Percentiles rank a stretch among this genome's conserved stretches.
phyloP scores from a whole-genome alignment of 2,797 vertebrate species.

The Sebastes cheni region DNA sequence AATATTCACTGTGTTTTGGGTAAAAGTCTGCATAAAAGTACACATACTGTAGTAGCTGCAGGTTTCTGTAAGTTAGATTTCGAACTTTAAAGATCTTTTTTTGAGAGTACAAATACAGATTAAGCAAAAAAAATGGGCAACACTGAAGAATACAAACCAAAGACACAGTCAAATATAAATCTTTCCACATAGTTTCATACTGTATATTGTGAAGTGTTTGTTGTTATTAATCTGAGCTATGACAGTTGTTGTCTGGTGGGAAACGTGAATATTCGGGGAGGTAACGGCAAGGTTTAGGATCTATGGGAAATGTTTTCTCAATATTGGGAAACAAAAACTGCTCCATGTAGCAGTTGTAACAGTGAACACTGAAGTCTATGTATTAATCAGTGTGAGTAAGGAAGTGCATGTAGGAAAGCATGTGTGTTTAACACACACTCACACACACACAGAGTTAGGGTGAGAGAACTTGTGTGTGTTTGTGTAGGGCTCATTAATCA shows the following conservation, averaged over 20 bases:
- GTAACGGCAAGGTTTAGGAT: neutral
- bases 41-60: neutral
- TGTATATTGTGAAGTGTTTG: neutral
- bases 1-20: neutral
- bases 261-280: neutral
- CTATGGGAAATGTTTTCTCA: neutral
- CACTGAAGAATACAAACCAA: neutral
- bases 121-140: no score
- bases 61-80: neutral
- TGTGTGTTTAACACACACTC: conserved; percentile 1
- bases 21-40: neutral
- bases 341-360: neutral
- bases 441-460: neutral
- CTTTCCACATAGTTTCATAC: neutral
- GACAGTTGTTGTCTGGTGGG: neutral
- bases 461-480: conserved; percentile 35
- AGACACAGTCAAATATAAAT: neutral
- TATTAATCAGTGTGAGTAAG: neutral
- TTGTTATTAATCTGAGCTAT: neutral
- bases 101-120: neutral
- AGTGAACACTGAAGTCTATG: neutral
- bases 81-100: neutral
- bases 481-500: conserved; percentile 70
- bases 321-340: conserved; percentile 13
- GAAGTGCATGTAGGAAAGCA: conserved; percentile 10